These are phyloP conservation scores for Agrochola circellaris DNA, from an alignment of 2,888 invertebrate genomes.

Conservation along the genomic window DNA sequence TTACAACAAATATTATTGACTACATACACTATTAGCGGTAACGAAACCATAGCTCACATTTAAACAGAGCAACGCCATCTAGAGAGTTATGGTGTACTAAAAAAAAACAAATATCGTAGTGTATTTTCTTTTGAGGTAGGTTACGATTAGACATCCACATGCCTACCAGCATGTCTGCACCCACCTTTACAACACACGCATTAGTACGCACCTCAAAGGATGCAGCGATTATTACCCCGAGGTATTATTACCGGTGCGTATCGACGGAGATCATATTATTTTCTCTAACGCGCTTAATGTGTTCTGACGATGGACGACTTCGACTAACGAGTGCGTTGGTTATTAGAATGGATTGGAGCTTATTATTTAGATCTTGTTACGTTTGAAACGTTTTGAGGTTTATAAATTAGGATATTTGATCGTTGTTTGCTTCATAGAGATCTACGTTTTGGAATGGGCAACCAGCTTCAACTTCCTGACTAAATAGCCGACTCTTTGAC, in stretches of 20 bases:
- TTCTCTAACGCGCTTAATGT: constrained; percentile 63
- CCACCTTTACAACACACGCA: constrained; percentile 41
- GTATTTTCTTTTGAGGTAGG: too few relatives aligned
- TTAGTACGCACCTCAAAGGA: constrained; percentile 55
- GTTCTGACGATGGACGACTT: constrained; percentile 46
- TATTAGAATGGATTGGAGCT: constrained; percentile 43
- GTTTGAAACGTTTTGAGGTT: constrained; percentile 12
- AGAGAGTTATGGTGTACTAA: too few relatives aligned
- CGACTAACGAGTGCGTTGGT: constrained; percentile 40
- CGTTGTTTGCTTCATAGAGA: neutral
- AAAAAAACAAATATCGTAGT: too few relatives aligned
- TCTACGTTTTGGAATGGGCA: too few relatives aligned
- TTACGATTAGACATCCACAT: too few relatives aligned
- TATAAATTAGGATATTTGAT: neutral
- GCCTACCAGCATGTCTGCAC: constrained; percentile 10
- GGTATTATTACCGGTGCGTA: constrained; percentile 64
- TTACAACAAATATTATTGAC: too few relatives aligned
- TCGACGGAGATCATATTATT: constrained; percentile 67
- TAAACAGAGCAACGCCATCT: too few relatives aligned
- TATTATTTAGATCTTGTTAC: constrained; percentile 49
- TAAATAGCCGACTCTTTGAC: too few relatives aligned
- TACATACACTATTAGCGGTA: too few relatives aligned
- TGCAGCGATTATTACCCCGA: constrained; percentile 59
- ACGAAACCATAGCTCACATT: too few relatives aligned
- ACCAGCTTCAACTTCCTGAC: too few relatives aligned